Evolutionary conservation across 1,140 invertebrate species (phyloP).

Genomic region (Zeugodacus cucurbitae): DNA sequence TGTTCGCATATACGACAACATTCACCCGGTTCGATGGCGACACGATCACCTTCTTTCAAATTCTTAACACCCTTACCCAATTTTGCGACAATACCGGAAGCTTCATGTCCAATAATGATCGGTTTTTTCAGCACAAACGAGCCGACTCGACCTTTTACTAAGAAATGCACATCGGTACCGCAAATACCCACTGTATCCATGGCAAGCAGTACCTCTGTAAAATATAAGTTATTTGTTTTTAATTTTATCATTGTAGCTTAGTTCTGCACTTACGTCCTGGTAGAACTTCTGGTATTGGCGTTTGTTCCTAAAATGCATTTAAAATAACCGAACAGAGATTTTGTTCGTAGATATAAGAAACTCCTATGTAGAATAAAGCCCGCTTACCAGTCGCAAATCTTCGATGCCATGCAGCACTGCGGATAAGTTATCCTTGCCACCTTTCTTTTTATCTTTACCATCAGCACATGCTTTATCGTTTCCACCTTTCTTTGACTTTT

Average conservation of each 20-base stretch:
- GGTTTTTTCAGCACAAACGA: slow-evolving; percentile 83
- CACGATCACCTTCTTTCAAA: slow-evolving; percentile 85
- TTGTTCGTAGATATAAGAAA: not conserved
- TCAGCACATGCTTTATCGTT: no score
- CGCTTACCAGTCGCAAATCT: not conserved
- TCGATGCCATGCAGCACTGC: not conserved
- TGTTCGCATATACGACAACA: slow-evolving; percentile 85
- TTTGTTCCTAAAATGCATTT: not conserved
- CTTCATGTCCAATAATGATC: slow-evolving; percentile 92
- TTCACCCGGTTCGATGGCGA: slow-evolving; percentile 93
- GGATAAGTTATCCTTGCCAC: not conserved
- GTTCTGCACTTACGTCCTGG: not conserved
- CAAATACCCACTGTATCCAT: slow-evolving; percentile 96
- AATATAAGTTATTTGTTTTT: not conserved
- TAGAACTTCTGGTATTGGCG: not conserved
- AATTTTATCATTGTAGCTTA: no score
- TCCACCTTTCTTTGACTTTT: not conserved
- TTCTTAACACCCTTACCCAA: slow-evolving; percentile 81
- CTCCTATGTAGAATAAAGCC: not conserved
- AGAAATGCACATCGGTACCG: slow-evolving; percentile 95
- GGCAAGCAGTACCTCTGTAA: slow-evolving; percentile 81
- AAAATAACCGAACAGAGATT: not conserved
- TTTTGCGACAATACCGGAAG: slow-evolving; percentile 75
- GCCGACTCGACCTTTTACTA: slow-evolving; percentile 83
- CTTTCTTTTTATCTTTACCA: not conserved